A percentile compares a stretch with the other conserved stretches of the same genome.
Conservation (phyloP, 1,140 invertebrate genomes). For the Megalonaias nervosa region DNA sequence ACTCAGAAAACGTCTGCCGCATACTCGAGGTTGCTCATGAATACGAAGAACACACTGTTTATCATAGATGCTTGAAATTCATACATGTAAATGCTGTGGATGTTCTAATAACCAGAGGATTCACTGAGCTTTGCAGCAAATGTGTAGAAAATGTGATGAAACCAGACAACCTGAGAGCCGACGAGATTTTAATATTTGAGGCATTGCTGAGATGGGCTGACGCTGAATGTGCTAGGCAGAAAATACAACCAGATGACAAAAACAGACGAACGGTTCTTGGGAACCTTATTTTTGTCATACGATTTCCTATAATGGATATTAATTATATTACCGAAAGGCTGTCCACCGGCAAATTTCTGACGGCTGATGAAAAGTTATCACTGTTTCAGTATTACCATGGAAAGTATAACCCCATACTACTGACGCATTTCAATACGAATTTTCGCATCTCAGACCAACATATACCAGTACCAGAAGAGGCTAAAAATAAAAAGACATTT, state of each 20-base stretch:
- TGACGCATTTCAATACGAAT: conserved; percentile 16
- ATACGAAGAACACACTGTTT: conserved; percentile 17
- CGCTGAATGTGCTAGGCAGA: conserved; percentile 21
- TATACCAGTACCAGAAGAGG: no score
- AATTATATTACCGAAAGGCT: conserved; percentile 28
- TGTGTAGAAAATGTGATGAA: conserved; percentile 20
- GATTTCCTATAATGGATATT: conserved; percentile 34
- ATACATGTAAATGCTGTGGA: conserved; percentile 4
- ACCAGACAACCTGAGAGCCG: conserved; percentile 27
- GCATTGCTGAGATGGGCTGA: conserved; percentile 27
- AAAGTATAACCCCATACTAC: conserved; percentile 10
- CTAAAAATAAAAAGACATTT: no score
- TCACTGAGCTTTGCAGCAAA: conserved; percentile 21
- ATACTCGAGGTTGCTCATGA: conserved; percentile 37
- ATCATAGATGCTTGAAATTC: conserved; percentile 27
- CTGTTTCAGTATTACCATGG: conserved; percentile 35
- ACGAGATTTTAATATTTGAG: conserved; percentile 33
- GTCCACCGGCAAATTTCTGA: conserved; percentile 19
- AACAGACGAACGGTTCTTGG: conserved; percentile 28
- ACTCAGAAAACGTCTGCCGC: conserved; percentile 81
- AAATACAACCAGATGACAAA: conserved; percentile 14
- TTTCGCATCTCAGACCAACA: no score
- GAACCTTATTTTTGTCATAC: conserved; percentile 23
- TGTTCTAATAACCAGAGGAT: conserved; percentile 21
- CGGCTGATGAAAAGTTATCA: conserved; percentile 22